Evolutionary conservation across 2,888 invertebrate genomes (phyloP).

Genomic region (Euzophera pinguis): DNA sequence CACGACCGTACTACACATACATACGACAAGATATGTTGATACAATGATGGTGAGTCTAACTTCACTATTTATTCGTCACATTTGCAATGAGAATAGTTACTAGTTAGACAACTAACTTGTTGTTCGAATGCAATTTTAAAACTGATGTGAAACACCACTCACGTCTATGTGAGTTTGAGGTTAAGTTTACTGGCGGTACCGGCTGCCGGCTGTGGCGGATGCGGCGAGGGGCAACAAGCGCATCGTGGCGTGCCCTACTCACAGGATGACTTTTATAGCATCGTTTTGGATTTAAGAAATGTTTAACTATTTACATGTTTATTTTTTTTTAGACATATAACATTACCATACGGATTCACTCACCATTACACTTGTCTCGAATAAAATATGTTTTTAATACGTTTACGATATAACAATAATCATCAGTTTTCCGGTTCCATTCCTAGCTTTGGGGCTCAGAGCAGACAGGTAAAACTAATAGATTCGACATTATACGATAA

Average conservation of each 20-base stretch:
- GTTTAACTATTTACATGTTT: too few species aligned
- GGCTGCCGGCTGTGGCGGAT: constrained; percentile 52
- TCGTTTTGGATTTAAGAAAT: neutral
- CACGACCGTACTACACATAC: too few species aligned
- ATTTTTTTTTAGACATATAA: too few species aligned
- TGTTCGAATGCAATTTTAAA: constrained; percentile 32
- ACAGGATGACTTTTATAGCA: constrained; percentile 43
- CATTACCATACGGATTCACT: too few species aligned
- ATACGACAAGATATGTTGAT: constrained; percentile 33
- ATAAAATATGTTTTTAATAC: too few species aligned
- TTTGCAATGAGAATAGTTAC: neutral
- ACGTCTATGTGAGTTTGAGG: constrained; percentile 78
- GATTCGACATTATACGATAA: too few species aligned
- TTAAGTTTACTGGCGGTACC: constrained; percentile 74
- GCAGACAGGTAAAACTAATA: too few species aligned
- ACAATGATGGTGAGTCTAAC: constrained; percentile 23
- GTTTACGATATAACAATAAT: too few species aligned
- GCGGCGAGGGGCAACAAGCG: constrained; percentile 53
- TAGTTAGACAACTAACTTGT: neutral
- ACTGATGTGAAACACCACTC: constrained; percentile 66
- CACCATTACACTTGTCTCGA: too few species aligned
- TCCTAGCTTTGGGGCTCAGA: too few species aligned
- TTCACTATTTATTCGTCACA: constrained; percentile 18
- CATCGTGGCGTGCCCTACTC: constrained; percentile 46
- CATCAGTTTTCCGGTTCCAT: too few species aligned